phyloP scores from a whole-genome alignment of 2,888 invertebrate genomes.

The Ceratothoa steindachneri region DNA sequence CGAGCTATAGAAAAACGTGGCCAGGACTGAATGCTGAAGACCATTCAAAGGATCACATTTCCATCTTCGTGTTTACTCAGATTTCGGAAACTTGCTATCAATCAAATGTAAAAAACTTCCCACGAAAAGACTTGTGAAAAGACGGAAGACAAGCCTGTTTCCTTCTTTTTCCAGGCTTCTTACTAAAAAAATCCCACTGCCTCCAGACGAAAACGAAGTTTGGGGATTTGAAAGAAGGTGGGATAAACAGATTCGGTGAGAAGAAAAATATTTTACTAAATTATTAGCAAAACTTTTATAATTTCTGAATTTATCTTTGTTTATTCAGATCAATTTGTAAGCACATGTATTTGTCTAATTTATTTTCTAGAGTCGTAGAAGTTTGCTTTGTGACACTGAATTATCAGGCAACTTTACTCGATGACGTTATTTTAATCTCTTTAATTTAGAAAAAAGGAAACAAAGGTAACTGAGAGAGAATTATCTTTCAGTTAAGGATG shows the following conservation, averaged over 20 bases:
- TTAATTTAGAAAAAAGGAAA: too few relatives aligned
- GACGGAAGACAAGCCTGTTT: too few relatives aligned
- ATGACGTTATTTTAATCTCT: too few relatives aligned
- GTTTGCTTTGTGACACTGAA: too few relatives aligned
- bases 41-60: background rate
- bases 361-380: too few relatives aligned
- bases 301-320: background rate
- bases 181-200: too few relatives aligned
- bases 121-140: too few relatives aligned
- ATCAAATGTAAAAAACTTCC: background rate
- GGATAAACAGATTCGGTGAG: background rate
- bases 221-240: background rate
- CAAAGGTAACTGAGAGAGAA: too few relatives aligned
- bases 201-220: too few relatives aligned
- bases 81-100: background rate
- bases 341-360: background rate
- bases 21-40: background rate
- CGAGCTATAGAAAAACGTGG: background rate
- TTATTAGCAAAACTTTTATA: background rate
- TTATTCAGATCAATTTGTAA: background rate
- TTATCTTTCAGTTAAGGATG: too few relatives aligned
- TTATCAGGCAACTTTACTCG: too few relatives aligned
- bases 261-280: background rate
- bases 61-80: background rate
- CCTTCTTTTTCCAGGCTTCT: too few relatives aligned